A percentile compares a stretch with the other conserved stretches of the same genome.
phyloP scores from a whole-genome alignment of 2,797 vertebrate genomes.

The Psittacula derbiana region DNA sequence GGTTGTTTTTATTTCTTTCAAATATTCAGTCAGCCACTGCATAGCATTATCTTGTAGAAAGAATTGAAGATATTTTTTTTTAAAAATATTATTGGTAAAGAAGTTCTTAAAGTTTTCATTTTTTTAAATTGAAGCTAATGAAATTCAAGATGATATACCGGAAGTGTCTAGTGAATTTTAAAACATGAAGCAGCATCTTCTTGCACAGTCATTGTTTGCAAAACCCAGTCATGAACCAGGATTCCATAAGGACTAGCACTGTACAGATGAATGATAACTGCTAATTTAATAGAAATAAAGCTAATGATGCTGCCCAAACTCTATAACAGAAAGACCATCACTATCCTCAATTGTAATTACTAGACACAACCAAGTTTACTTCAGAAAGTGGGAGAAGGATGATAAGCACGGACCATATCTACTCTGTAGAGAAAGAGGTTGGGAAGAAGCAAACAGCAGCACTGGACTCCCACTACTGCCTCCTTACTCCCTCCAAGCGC shows the following conservation, averaged over 20 bases:
- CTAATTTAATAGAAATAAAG: neutral
- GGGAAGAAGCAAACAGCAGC: neutral
- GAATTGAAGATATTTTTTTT: neutral
- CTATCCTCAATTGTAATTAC: neutral
- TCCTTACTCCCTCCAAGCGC: neutral
- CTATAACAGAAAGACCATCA: neutral
- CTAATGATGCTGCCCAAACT: neutral
- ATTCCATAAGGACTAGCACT: neutral
- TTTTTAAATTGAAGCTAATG: neutral
- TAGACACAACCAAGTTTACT: neutral
- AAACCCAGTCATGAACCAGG: neutral
- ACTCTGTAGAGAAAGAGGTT: neutral
- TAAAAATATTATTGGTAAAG: neutral
- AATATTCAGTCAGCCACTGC: neutral
- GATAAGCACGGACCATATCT: neutral
- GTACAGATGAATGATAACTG: neutral
- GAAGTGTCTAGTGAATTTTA: neutral
- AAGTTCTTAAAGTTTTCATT: neutral
- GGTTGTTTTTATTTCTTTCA: slow-evolving; percentile 6
- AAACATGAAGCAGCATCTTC: neutral
- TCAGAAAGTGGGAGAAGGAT: neutral
- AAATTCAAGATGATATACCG: neutral
- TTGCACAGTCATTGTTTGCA: neutral
- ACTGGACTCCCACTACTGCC: neutral
- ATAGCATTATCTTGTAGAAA: neutral